phyloP scores from a whole-genome alignment of 64 coral and sea anemone genomes.

The Acropora tenuis region DNA sequence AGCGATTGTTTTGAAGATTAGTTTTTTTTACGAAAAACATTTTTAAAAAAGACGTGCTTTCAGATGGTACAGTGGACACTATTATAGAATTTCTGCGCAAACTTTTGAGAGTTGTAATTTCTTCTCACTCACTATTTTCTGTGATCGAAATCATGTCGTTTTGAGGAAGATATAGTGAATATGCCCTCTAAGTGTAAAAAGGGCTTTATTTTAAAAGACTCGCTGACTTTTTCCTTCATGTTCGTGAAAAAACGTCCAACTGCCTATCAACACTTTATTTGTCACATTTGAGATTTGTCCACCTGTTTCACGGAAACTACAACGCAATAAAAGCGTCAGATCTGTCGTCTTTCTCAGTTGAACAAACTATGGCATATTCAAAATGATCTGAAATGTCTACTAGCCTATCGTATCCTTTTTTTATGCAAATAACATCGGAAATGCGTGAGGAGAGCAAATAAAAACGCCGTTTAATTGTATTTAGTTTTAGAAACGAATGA shows the following conservation, averaged over 20 bases:
- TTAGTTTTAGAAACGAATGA: background rate
- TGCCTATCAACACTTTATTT: background rate
- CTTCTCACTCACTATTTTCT: background rate
- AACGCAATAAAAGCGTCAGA: background rate
- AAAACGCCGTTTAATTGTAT: slow-evolving; percentile 31
- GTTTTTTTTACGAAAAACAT: too few relatives aligned
- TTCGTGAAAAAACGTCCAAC: slow-evolving; percentile 2
- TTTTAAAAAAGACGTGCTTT: too few relatives aligned
- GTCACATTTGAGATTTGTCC: slow-evolving; percentile 11
- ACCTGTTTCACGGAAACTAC: slow-evolving; percentile 2
- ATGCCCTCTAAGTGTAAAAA: background rate
- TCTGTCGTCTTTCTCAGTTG: background rate
- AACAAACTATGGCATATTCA: slow-evolving; percentile 18
- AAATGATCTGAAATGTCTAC: slow-evolving; percentile 21
- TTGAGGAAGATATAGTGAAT: background rate
- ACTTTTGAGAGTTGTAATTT: too few relatives aligned
- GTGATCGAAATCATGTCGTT: background rate
- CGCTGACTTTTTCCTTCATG: background rate
- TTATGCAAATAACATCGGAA: slow-evolving; percentile 47
- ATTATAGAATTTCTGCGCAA: too few relatives aligned
- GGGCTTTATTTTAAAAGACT: background rate
- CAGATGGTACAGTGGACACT: too few relatives aligned
- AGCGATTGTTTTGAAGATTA: too few relatives aligned
- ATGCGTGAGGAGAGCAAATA: background rate
- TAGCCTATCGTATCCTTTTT: background rate